Percentiles rank a stretch among this genome's conserved stretches.
Evolutionary conservation across 2,113 vertebrate genomes (phyloP).

Genomic region (Onychostruthus taczanowskii): DNA sequence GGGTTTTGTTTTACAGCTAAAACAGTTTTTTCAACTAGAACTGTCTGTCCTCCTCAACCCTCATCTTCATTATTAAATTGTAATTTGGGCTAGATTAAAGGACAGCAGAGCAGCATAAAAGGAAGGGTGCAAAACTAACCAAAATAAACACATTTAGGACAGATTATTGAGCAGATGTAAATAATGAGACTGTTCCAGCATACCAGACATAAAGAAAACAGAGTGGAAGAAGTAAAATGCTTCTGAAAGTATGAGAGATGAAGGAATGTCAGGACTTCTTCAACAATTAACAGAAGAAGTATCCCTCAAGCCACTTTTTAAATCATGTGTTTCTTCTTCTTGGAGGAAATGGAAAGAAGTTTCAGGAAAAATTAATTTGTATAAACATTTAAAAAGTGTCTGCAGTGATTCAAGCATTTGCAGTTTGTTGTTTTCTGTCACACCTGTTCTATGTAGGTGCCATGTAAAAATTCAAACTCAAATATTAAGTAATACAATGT

Average conservation of each 20-base stretch:
- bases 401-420: not conserved
- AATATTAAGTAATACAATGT: not conserved
- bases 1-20: not conserved
- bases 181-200: not conserved
- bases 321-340: not conserved
- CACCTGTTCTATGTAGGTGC: not conserved
- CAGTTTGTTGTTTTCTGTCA: not conserved
- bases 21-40: not conserved
- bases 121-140: not conserved
- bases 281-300: not conserved
- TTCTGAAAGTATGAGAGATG: not conserved
- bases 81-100: slow-evolving; percentile 44
- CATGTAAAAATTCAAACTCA: not conserved
- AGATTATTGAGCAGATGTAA: not conserved
- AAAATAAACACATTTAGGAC: slow-evolving; percentile 37
- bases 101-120: slow-evolving; percentile 22
- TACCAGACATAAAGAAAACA: not conserved
- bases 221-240: not conserved
- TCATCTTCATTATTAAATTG: slow-evolving; percentile 23
- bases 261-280: not conserved
- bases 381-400: not conserved
- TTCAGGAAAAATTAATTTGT: not conserved
- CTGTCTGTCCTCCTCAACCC: not conserved
- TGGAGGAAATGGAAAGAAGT: not conserved
- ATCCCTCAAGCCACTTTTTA: not conserved